A percentile compares a stretch with the other conserved stretches of the same genome.
Evolutionary conservation across 2,888 invertebrate genomes (phyloP).

Genomic region (Bellardia pandia): DNA sequence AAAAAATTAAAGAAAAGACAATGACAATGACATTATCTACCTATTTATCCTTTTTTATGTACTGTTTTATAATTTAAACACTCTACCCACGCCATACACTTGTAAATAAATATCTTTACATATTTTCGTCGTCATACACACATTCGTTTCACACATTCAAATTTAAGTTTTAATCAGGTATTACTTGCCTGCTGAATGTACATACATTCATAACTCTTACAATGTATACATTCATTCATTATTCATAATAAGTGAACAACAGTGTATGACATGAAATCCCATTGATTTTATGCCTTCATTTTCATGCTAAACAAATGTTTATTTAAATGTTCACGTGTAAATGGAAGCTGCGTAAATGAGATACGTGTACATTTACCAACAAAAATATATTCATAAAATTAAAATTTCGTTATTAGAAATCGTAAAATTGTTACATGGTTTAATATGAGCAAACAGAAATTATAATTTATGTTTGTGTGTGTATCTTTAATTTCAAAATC

Average conservation of each 20-base stretch:
- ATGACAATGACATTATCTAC: conserved; percentile 6
- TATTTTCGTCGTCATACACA: neutral
- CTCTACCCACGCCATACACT: neutral
- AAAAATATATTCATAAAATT: conserved; percentile 17
- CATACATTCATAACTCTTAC: neutral
- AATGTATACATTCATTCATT: neutral
- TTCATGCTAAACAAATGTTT: conserved; percentile 38
- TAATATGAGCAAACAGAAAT: neutral
- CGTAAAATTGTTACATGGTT: neutral
- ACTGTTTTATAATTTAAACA: conserved; percentile 4
- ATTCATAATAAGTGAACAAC: conserved; percentile 36
- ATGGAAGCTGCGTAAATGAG: neutral
- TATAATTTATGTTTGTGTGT: conserved; percentile 3
- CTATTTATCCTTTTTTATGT: conserved; percentile 20
- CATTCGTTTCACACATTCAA: neutral
- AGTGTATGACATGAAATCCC: conserved; percentile 40
- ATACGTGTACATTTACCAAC: conserved; percentile 28
- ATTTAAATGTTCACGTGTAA: neutral
- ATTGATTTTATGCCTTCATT: conserved; percentile 31
- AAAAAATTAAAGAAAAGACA: neutral
- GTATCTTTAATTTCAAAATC: neutral
- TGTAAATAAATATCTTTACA: too few relatives aligned
- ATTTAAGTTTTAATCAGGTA: conserved; percentile 19
- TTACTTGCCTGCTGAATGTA: neutral
- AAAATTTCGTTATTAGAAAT: conserved; percentile 42